Conservation (phyloP, 1,140 invertebrate species). For the Andricus grossulariae region DNA sequence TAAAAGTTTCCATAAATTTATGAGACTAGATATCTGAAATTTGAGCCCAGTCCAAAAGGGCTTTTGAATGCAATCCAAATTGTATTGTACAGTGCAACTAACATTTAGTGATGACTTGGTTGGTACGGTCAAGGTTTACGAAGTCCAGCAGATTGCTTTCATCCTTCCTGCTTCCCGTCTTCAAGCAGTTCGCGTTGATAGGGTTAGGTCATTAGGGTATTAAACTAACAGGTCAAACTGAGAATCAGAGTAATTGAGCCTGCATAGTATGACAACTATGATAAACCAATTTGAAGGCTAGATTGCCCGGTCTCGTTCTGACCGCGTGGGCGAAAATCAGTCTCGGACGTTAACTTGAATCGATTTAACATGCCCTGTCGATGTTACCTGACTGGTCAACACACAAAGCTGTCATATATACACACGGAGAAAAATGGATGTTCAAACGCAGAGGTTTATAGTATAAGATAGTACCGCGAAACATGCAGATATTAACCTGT, state of each 20-base stretch:
- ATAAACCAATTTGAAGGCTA: constrained; percentile 4
- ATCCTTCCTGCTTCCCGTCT: constrained; percentile 17
- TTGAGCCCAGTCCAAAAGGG: too few species aligned
- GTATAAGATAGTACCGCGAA: too few species aligned
- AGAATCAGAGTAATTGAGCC: constrained; percentile 11
- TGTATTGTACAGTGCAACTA: too few species aligned
- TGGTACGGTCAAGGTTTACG: constrained; percentile 26
- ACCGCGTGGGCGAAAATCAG: constrained; percentile 23
- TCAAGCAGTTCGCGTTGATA: constrained; percentile 22
- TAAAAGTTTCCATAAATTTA: too few species aligned
- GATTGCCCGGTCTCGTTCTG: background rate
- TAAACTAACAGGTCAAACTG: constrained; percentile 16
- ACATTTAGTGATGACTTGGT: too few species aligned
- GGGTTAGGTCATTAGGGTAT: background rate
- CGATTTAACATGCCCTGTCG: background rate
- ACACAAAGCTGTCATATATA: background rate
- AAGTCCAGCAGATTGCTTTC: background rate
- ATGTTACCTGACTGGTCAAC: background rate
- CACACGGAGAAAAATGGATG: background rate
- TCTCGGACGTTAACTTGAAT: constrained; percentile 10
- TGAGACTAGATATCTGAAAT: too few species aligned
- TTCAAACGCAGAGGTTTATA: too few species aligned
- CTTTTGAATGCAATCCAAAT: too few species aligned
- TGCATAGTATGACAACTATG: background rate
- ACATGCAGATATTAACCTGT: too few species aligned